phyloP scores from a whole-genome alignment of 2,888 invertebrate genomes.

The Aspidiotus rigidus region DNA sequence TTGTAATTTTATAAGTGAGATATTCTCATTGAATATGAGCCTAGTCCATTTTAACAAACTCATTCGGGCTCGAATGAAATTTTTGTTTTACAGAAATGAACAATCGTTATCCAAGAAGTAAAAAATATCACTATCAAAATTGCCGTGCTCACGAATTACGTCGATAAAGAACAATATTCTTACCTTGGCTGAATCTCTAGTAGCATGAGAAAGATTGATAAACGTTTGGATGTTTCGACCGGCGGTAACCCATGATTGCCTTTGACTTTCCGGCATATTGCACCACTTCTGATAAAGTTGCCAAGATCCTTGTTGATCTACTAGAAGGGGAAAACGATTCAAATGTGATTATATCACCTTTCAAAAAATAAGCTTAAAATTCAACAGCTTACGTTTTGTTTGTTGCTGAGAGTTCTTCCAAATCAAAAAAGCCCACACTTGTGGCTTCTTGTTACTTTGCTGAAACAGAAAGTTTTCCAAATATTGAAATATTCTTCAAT shows the following conservation, averaged over 20 bases:
- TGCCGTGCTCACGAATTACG: too few species aligned
- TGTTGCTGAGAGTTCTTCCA: slow-evolving; percentile 54
- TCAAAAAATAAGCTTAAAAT: neutral
- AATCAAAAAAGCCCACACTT: slow-evolving; percentile 74
- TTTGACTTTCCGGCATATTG: slow-evolving; percentile 61
- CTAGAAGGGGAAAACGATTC: slow-evolving; percentile 3
- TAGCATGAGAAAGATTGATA: slow-evolving; percentile 32
- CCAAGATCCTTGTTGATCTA: slow-evolving; percentile 51
- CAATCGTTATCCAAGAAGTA: too few species aligned
- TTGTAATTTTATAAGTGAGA: too few species aligned
- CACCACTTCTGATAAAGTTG: slow-evolving; percentile 75
- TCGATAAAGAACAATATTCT: neutral
- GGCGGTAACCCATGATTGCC: slow-evolving; percentile 71
- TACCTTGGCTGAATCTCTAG: slow-evolving; percentile 32
- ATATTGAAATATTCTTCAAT: neutral
- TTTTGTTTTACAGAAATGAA: too few species aligned
- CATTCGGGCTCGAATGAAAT: too few species aligned
- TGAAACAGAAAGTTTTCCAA: slow-evolving; percentile 34
- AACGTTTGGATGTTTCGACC: slow-evolving; percentile 44
- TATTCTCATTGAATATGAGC: too few species aligned
- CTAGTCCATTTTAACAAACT: too few species aligned
- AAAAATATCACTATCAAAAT: too few species aligned
- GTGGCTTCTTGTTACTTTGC: slow-evolving; percentile 62
- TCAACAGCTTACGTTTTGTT: slow-evolving; percentile 33
- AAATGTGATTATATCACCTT: too few species aligned